Percentiles rank a stretch among this genome's conserved stretches.
Evolutionary conservation across 1,140 invertebrate genomes (phyloP).

Genomic region (Caerostris extrusa): DNA sequence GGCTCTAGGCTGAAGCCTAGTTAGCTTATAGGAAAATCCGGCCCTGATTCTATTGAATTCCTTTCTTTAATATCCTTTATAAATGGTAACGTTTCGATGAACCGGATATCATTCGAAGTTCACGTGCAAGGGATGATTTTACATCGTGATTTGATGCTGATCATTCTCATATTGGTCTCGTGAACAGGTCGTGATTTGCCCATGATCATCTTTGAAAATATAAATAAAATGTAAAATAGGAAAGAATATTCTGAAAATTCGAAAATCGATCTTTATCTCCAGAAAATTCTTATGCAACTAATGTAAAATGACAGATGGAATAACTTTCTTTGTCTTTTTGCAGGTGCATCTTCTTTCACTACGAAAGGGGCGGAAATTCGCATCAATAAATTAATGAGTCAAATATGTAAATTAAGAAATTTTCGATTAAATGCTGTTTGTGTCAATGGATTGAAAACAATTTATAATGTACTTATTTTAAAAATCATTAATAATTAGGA

Average conservation of each 20-base stretch:
- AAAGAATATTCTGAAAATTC: constrained; percentile 5
- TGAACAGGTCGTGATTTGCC: neutral
- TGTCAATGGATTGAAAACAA: no score
- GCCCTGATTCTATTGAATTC: constrained; percentile 19
- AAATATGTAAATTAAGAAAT: no score
- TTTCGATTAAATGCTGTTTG: no score
- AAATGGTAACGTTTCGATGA: neutral
- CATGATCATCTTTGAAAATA: neutral
- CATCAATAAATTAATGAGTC: no score
- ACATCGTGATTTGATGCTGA: neutral
- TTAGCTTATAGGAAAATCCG: no score
- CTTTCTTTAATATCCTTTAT: neutral
- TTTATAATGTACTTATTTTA: no score
- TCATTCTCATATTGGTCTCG: neutral
- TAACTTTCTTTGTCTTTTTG: neutral
- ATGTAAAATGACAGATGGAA: neutral
- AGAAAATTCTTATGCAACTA: neutral
- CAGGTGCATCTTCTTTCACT: neutral
- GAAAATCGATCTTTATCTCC: neutral
- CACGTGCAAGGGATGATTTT: neutral
- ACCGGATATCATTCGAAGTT: neutral
- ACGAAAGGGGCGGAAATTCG: no score
- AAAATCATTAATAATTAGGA: no score
- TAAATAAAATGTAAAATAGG: neutral
- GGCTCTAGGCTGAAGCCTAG: no score